Evolutionary conservation across 2,888 invertebrate genomes (phyloP).

Genomic region (Drosophila crucigera): DNA sequence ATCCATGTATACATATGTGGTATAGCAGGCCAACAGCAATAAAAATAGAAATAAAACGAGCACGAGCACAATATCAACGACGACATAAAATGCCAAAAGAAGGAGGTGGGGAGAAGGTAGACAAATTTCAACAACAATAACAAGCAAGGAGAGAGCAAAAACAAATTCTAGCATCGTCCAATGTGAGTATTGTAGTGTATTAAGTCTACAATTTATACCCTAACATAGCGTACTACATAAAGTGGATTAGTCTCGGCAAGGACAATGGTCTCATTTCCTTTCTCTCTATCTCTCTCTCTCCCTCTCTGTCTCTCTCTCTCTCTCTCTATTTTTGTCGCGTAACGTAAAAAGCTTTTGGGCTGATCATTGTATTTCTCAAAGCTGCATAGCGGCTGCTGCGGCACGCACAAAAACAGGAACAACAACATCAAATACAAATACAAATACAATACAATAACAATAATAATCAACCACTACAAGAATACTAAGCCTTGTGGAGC

Average conservation of each 20-base stretch:
- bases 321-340: not conserved
- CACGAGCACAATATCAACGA: slow-evolving; percentile 53
- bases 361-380: slow-evolving; percentile 34
- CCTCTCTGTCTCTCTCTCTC: not conserved
- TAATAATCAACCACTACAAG: slow-evolving; percentile 44
- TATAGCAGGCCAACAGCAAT: slow-evolving; percentile 49
- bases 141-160: not conserved
- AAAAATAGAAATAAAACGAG: slow-evolving; percentile 61
- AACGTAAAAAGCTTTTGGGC: slow-evolving; percentile 22
- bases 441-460: slow-evolving; percentile 11
- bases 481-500: slow-evolving; percentile 32
- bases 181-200: not conserved
- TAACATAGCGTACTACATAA: not conserved
- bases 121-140: slow-evolving; percentile 27
- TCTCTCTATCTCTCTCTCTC: not conserved
- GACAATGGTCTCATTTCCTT: not conserved
- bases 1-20: not conserved
- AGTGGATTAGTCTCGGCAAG: slow-evolving; percentile 1
- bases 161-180: slow-evolving; percentile 3
- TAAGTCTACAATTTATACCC: not conserved
- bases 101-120: slow-evolving; percentile 9
- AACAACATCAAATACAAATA: slow-evolving; percentile 2
- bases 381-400: slow-evolving; percentile 34
- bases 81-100: slow-evolving; percentile 50
- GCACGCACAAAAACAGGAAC: slow-evolving; percentile 58